Conservation (phyloP, 1,140 invertebrate genomes). For the Penaeus chinensis region DNA sequence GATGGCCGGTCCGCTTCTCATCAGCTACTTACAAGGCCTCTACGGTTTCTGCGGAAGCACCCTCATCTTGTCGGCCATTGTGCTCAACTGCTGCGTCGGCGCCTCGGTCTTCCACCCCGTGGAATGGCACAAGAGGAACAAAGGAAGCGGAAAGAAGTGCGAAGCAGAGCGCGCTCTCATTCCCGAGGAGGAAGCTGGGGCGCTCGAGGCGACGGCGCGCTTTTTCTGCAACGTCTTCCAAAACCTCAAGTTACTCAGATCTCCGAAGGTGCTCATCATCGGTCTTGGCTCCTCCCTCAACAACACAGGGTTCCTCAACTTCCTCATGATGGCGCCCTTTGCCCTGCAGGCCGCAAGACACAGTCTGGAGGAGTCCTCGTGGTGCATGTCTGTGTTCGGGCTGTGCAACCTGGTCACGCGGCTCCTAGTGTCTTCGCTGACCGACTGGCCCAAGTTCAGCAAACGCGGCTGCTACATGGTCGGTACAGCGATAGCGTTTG, state of each 20-base stretch:
- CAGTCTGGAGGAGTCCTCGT: not conserved
- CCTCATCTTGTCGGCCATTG: not conserved
- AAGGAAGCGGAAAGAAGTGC: not conserved
- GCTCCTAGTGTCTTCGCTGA: not conserved
- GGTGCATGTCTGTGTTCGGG: not conserved
- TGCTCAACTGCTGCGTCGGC: constrained; percentile 24
- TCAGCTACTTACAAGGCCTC: constrained; percentile 4
- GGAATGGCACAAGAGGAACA: not conserved
- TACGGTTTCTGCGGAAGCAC: constrained; percentile 19
- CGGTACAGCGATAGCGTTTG: no score
- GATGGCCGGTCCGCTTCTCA: constrained; percentile 7
- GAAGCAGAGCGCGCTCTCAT: no score
- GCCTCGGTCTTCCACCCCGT: constrained; percentile 29
- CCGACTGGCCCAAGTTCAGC: no score
- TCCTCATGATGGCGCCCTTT: constrained; percentile 8
- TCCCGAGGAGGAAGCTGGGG: no score
- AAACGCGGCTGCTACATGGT: no score
- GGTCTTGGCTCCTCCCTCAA: not conserved
- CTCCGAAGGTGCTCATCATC: not conserved
- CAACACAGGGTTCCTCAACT: not conserved
- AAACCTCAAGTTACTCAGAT: constrained; percentile 3
- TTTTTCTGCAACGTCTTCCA: not conserved
- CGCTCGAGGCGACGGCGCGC: no score
- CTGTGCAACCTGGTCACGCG: not conserved
- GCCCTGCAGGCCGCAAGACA: constrained; percentile 13